A percentile compares a stretch with the other conserved stretches of the same genome.
phyloP scores from a whole-genome alignment of 2,797 vertebrate species.

The Coendou prehensilis region DNA sequence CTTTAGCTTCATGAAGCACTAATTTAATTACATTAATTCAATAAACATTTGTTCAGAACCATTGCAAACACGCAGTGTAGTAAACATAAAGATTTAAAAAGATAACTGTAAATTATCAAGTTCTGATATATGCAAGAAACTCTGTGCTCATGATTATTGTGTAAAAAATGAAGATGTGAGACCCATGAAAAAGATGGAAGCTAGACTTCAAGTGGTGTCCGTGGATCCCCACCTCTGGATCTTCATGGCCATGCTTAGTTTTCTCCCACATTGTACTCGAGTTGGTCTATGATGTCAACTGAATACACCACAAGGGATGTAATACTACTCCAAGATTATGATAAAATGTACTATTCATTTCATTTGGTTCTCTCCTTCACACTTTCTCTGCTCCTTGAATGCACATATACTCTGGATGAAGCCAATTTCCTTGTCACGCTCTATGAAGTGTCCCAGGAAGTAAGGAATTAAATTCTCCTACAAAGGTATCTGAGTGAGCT shows the following conservation, averaged over 20 bases:
- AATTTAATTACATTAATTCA: background rate
- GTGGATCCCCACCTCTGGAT: rapidly evolving
- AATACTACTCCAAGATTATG: background rate
- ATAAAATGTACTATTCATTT: background rate
- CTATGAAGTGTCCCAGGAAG: rapidly evolving
- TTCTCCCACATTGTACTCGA: too few relatives aligned
- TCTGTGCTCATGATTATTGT: background rate
- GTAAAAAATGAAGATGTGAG: background rate
- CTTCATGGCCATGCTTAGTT: background rate
- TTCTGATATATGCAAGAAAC: background rate
- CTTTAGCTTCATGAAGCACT: background rate
- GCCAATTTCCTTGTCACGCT: background rate
- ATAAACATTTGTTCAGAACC: background rate
- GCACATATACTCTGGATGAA: background rate
- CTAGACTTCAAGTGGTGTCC: background rate
- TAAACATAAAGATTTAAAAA: background rate
- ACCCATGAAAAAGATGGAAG: background rate
- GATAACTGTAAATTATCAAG: background rate
- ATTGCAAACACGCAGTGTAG: background rate
- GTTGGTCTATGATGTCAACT: background rate
- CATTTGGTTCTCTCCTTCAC: background rate
- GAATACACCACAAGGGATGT: background rate
- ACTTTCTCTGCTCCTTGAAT: background rate
- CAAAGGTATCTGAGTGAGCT: background rate
- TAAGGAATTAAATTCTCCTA: background rate